phyloP scores from a whole-genome alignment of 2,797 vertebrate species.

The Melanotaenia boesemani region DNA sequence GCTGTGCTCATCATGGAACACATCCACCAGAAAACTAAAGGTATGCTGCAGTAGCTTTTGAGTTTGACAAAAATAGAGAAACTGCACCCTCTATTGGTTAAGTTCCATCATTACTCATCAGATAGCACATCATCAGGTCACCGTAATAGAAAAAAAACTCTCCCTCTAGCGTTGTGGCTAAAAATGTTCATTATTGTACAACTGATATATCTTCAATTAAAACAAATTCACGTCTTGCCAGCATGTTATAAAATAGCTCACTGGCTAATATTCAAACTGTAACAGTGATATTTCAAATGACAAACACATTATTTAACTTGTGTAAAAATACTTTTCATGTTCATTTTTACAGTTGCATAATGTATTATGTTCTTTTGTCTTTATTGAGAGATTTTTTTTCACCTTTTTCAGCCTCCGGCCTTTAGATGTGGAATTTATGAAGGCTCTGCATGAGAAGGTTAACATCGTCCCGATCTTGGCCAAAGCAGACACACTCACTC shows the following conservation, averaged over 20 bases:
- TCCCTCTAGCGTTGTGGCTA: background rate
- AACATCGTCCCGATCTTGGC: slow-evolving; percentile 96
- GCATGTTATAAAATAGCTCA: slow-evolving; percentile 1
- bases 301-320: background rate
- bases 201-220: background rate
- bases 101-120: slow-evolving; percentile 22
- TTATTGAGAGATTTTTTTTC: background rate
- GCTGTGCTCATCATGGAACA: slow-evolving; percentile 28
- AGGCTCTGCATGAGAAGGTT: slow-evolving; percentile 94
- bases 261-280: background rate
- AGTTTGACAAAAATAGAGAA: slow-evolving; percentile 34
- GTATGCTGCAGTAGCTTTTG: slow-evolving; percentile 34
- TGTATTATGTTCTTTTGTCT: background rate
- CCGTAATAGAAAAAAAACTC: background rate
- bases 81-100: slow-evolving; percentile 66
- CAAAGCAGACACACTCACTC: slow-evolving; percentile 96
- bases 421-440: slow-evolving; percentile 97
- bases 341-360: background rate
- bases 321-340: background rate
- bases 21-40: slow-evolving; percentile 12
- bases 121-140: no score
- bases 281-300: background rate
- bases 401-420: slow-evolving; percentile 88
- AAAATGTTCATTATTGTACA: no score
- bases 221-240: background rate